These are phyloP conservation scores for Fragum sueziense DNA, from an alignment of 2,888 invertebrate genomes.

Conservation along the genomic window DNA sequence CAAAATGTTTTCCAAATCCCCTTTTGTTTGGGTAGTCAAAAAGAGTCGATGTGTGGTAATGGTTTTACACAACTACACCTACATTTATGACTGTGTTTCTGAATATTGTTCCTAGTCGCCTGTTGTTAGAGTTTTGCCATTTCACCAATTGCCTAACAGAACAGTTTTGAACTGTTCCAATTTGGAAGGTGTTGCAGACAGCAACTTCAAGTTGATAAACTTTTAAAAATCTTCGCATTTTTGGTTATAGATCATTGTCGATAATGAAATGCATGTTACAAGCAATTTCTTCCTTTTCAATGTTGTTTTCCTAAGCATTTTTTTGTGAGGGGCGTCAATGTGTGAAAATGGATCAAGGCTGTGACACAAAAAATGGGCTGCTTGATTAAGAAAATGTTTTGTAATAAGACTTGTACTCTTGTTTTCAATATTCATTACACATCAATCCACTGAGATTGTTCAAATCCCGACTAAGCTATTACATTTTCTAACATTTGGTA, in stretches of 20 bases:
- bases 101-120: not conserved
- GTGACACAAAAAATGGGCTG: not conserved
- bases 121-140: not conserved
- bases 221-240: not conserved
- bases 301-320: not conserved
- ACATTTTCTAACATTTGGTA: too few relatives aligned
- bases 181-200: too few relatives aligned
- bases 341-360: not conserved
- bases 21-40: too few relatives aligned
- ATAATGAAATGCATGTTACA: not conserved
- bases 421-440: not conserved
- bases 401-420: not conserved
- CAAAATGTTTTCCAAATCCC: too few relatives aligned
- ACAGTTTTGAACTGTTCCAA: too few relatives aligned
- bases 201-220: too few relatives aligned
- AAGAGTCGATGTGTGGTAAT: too few relatives aligned
- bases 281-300: not conserved
- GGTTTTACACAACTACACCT: too few relatives aligned
- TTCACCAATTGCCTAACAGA: not conserved
- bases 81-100: not conserved
- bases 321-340: not conserved
- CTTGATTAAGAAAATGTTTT: not conserved
- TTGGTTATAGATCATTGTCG: not conserved
- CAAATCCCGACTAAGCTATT: not conserved
- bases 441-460: not conserved